phyloP scores from a whole-genome alignment of 1,140 invertebrate genomes.

The Ridgeia piscesae region DNA sequence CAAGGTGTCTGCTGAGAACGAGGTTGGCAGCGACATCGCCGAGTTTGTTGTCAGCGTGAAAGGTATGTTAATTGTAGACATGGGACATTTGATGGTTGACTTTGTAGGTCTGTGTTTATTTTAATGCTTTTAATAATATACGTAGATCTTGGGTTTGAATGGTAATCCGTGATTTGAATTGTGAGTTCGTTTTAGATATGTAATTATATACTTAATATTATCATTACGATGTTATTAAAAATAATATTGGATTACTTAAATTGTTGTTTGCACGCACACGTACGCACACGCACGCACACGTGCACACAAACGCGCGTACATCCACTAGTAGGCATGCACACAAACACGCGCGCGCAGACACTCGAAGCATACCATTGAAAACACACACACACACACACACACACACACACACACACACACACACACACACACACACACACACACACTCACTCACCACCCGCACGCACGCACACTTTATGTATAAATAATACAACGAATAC shows the following conservation, averaged over 20 bases:
- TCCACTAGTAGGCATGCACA: neutral
- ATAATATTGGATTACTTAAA: neutral
- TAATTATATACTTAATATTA: neutral
- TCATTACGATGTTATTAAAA: neutral
- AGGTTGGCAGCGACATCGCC: conserved; percentile 76
- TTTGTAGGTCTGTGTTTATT: neutral
- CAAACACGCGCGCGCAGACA: neutral
- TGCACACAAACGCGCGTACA: too few species aligned
- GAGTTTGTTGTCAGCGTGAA: conserved; percentile 30
- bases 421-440: neutral
- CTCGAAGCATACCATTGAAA: too few species aligned
- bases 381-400: neutral
- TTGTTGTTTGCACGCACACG: neutral
- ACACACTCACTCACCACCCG: neutral
- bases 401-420: neutral
- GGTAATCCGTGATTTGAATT: neutral
- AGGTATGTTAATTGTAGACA: conserved; percentile 23
- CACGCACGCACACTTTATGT: neutral
- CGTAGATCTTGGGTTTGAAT: neutral
- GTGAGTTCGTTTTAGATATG: neutral
- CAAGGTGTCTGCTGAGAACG: conserved; percentile 72
- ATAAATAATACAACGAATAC: too few species aligned
- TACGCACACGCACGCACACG: too few species aligned
- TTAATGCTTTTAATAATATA: neutral
- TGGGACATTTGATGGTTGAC: neutral